phyloP scores from a whole-genome alignment of 92 coral and sea anemone species.

The Desmophyllum pertusum region DNA sequence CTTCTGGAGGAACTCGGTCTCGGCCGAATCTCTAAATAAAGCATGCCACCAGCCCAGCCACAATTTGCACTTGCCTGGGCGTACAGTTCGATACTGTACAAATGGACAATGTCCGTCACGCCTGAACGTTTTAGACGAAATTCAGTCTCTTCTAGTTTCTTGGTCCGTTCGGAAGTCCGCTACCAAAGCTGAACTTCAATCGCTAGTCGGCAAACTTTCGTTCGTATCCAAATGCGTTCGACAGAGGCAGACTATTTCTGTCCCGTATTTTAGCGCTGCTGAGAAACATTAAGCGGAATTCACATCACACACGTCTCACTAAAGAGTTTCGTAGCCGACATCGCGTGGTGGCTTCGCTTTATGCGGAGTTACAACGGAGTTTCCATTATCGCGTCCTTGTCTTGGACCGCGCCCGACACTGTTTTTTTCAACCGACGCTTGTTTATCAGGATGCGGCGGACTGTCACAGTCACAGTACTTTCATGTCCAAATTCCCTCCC shows the following conservation, averaged over 20 bases:
- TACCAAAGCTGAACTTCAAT: not conserved
- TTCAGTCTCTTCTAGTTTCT: not conserved
- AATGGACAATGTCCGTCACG: not conserved
- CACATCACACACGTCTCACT: slow-evolving; percentile 9
- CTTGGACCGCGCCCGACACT: slow-evolving; percentile 6
- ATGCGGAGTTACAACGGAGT: slow-evolving; percentile 31
- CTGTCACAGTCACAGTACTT: not conserved
- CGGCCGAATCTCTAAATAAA: too few relatives aligned
- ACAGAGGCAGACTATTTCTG: slow-evolving; percentile 24
- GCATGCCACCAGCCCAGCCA: not conserved
- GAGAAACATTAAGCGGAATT: slow-evolving; percentile 9
- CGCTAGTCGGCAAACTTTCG: slow-evolving; percentile 28
- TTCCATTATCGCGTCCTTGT: slow-evolving; percentile 4
- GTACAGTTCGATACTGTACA: too few relatives aligned
- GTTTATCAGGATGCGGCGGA: not conserved
- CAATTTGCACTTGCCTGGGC: not conserved
- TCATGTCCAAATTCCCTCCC: not conserved
- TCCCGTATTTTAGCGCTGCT: slow-evolving; percentile 28
- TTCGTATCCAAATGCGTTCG: slow-evolving; percentile 33
- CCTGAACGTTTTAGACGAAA: not conserved
- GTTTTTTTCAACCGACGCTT: not conserved
- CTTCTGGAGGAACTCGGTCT: not conserved
- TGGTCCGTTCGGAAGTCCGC: not conserved
- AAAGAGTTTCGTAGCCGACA: slow-evolving; percentile 1
- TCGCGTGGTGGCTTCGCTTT: slow-evolving; percentile 25